A percentile compares a stretch with the other conserved stretches of the same genome.
Conservation (phyloP, 2,113 vertebrate species). For the Stegostoma tigrinum region DNA sequence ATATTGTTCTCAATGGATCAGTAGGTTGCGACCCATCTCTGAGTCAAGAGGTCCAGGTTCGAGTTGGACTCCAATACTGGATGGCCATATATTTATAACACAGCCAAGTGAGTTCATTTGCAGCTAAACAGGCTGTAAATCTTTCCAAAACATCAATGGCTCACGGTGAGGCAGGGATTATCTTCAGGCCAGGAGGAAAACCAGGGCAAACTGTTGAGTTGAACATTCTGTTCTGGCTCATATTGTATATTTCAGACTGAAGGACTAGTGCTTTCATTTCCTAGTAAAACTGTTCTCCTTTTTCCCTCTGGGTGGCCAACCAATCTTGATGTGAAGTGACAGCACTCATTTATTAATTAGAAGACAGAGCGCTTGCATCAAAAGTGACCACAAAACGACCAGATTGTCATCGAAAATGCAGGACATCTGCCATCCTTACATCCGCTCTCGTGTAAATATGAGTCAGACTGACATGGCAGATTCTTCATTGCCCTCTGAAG, state of each 20-base stretch:
- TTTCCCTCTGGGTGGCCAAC: too few relatives aligned
- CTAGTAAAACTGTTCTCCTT: too few relatives aligned
- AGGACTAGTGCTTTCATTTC: too few relatives aligned
- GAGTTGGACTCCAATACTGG: not conserved
- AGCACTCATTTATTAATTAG: not conserved
- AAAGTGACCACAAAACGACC: not conserved
- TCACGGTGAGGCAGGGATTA: too few relatives aligned
- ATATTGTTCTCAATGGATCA: not conserved
- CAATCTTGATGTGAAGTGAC: not conserved
- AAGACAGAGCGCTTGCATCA: not conserved
- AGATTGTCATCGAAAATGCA: not conserved
- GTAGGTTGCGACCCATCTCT: too few relatives aligned
- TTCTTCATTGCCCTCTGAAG: not conserved
- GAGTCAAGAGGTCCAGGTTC: not conserved
- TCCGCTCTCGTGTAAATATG: not conserved
- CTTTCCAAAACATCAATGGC: too few relatives aligned
- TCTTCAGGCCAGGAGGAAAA: too few relatives aligned
- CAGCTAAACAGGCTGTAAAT: too few relatives aligned
- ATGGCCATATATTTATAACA: not conserved
- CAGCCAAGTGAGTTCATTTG: too few relatives aligned
- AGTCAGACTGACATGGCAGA: not conserved
- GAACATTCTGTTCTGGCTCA: too few relatives aligned
- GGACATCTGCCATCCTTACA: not conserved
- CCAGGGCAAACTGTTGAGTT: too few relatives aligned
- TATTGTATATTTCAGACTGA: too few relatives aligned